Evolutionary conservation across 2,888 invertebrate species (phyloP).

Genomic region (Ariolimax columbianus): DNA sequence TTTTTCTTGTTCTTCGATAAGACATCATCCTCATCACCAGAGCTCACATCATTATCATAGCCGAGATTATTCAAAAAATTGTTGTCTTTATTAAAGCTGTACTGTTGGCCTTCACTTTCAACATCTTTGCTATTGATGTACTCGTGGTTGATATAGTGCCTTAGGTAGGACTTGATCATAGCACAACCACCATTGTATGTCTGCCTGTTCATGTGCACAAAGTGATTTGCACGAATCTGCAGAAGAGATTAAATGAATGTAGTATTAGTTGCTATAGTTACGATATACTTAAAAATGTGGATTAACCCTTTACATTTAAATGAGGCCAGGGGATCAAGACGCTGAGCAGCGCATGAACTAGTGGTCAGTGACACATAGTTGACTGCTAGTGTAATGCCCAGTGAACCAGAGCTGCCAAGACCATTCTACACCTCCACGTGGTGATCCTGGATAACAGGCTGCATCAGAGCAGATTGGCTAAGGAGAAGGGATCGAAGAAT

Average conservation of each 20-base stretch:
- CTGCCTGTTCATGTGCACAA: slow-evolving; percentile 5
- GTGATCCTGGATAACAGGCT: too few species aligned
- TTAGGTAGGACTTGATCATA: background rate
- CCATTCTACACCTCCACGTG: too few species aligned
- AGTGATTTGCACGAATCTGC: slow-evolving; percentile 40
- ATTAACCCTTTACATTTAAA: too few species aligned
- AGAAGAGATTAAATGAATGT: background rate
- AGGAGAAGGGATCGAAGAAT: too few species aligned
- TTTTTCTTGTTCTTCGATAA: background rate
- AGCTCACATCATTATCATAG: background rate
- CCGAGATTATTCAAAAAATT: background rate
- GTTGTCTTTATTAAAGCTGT: background rate
- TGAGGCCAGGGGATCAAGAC: too few species aligned
- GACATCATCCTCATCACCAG: background rate
- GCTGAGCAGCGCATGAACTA: too few species aligned
- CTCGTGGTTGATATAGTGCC: background rate
- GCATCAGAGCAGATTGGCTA: too few species aligned
- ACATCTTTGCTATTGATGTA: background rate
- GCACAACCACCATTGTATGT: background rate
- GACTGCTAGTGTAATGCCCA: too few species aligned
- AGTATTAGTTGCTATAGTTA: background rate
- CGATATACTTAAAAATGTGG: too few species aligned
- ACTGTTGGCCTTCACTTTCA: background rate
- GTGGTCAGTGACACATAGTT: too few species aligned
- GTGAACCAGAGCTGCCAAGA: too few species aligned